Evolutionary conservation across 2,797 vertebrate species (phyloP), one percentile per base, ranked within the genome.

Genomic region (Sphaeramia orbicularis): DNA sequence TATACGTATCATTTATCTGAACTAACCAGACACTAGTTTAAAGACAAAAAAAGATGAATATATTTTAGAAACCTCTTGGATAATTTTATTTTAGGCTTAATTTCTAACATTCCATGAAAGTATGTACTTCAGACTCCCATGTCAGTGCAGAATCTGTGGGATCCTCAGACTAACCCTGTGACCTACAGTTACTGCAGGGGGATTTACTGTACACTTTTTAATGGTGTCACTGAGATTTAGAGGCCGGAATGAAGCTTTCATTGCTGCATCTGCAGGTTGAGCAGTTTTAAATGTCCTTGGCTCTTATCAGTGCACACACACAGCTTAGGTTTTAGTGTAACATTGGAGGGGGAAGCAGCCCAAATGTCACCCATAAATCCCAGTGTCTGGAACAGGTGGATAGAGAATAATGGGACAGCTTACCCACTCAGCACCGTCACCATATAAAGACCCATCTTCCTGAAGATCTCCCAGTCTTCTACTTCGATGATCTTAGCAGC

Each of bases 391-490:
- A 74, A 60, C 54, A 59, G 73, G 66, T n/a, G 56, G 70, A 79
- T 65, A 65, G 24, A 66, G 63, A 77, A 36, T 67, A 83, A 83
- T 65, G 27, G 53, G 32, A 36, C 65, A 0, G 89, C 96, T 86
- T 95, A 99, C 98, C 98, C 98, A 84, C 89, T 97, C 86, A 99
- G 90, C 85, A 99, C 97, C 0, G 98, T 99, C 87, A 96, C 96
- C 97, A 99, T 98, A 87, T 99, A 99, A 78, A 99, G 93, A 73
- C 97, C 97, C 93, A 99, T 93, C 93, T 99, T 97, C 86, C 87
- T 95, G 84, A 99, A 99, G 89, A 99, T 97, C 83, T 99, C 97
- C 98, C 97, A 99, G 93, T 99, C 95, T 71, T 99, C 96, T 76
- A 99, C 98, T 92, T 98, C 96, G 37, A 99, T 95, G 89, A 99